These are phyloP conservation scores for Aspidiotus rigidus DNA, from an alignment of 2,888 invertebrate species.

Conservation along the genomic window DNA sequence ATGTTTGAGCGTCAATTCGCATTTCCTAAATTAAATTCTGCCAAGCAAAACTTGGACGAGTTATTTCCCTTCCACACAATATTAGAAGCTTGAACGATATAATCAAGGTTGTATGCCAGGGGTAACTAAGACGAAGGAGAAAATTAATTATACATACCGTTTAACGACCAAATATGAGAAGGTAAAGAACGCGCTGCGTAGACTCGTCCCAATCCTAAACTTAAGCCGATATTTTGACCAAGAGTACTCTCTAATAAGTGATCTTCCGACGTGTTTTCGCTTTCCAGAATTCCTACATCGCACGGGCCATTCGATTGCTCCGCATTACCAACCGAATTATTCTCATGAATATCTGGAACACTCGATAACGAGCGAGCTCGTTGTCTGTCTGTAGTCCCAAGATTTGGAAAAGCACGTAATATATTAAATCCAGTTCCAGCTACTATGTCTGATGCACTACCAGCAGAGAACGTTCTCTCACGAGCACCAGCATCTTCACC, in stretches of 20 bases:
- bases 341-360: conserved; percentile 64
- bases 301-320: conserved; percentile 51
- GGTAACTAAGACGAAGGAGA: neutral
- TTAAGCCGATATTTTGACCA: conserved; percentile 46
- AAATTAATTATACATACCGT: conserved; percentile 45
- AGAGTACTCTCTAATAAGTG: conserved; percentile 47
- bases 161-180: conserved; percentile 84
- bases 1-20: too few species aligned
- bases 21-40: too few species aligned
- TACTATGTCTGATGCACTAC: conserved; percentile 58
- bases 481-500: conserved; percentile 61
- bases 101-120: neutral
- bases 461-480: conserved; percentile 64
- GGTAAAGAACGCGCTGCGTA: conserved; percentile 76
- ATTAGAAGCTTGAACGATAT: neutral
- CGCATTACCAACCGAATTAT: conserved; percentile 44
- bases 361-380: conserved; percentile 73
- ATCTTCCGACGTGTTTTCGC: conserved; percentile 61
- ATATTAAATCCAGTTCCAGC: conserved; percentile 55
- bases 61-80: neutral
- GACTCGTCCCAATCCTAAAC: conserved; percentile 66
- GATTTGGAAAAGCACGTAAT: conserved; percentile 59
- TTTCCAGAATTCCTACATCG: conserved; percentile 56
- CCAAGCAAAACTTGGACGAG: too few species aligned
- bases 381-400: conserved; percentile 67